Evolutionary conservation across 2,888 invertebrate species (phyloP).

Genomic region (Nymphalis urticae): DNA sequence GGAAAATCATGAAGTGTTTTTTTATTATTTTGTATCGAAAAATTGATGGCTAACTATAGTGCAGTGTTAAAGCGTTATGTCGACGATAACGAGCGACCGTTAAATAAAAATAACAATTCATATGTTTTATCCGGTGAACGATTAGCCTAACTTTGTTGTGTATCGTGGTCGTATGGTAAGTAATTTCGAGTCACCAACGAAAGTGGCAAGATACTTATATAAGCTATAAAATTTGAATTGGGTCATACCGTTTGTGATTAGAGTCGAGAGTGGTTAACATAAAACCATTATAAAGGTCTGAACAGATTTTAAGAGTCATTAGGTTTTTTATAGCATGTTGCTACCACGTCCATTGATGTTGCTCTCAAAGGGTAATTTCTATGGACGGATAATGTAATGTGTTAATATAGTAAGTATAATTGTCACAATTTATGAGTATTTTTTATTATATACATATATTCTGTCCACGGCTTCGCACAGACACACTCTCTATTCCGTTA

Average conservation of each 20-base stretch:
- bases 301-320: slow-evolving; percentile 25
- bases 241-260: slow-evolving; percentile 35
- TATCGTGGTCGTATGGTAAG: slow-evolving; percentile 38
- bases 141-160: slow-evolving; percentile 39
- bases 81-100: no score
- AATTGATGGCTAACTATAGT: no score
- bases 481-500: no score
- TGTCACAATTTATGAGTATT: neutral
- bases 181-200: slow-evolving; percentile 36
- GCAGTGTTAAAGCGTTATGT: no score
- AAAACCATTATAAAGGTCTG: slow-evolving; percentile 28
- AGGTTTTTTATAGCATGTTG: slow-evolving; percentile 20
- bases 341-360: slow-evolving; percentile 13
- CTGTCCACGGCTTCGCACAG: no score
- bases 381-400: neutral
- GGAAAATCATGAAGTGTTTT: no score
- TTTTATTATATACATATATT: no score
- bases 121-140: neutral
- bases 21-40: no score
- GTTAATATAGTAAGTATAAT: neutral
- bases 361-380: neutral
- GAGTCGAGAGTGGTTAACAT: slow-evolving; percentile 32
- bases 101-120: neutral
- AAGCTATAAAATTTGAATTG: slow-evolving; percentile 36
- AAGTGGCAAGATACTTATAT: slow-evolving; percentile 35